Conservation (phyloP, 1,140 invertebrate species). For the Philotrypesis tridentata region DNA sequence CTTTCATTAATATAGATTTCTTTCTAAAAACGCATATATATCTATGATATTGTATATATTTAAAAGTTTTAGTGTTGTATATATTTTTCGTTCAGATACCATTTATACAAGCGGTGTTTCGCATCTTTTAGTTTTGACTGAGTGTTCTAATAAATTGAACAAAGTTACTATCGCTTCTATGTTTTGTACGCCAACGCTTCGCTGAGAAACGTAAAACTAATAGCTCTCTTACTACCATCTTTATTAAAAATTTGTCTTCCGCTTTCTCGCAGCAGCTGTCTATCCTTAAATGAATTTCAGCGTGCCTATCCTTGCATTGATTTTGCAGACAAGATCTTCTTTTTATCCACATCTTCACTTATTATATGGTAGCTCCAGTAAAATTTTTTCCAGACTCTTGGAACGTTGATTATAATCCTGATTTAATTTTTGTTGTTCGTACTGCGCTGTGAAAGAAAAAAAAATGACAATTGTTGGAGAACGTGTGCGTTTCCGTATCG, state of each 20-base stretch:
- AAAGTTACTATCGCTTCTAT: not conserved
- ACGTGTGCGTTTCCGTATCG: no score
- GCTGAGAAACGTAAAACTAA: constrained; percentile 18
- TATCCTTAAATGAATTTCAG: not conserved
- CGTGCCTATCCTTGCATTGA: not conserved
- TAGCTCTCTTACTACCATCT: constrained; percentile 24
- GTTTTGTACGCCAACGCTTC: constrained; percentile 28
- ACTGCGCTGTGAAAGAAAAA: no score
- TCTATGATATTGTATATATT: no score
- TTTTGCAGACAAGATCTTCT: not conserved
- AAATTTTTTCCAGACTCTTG: not conserved
- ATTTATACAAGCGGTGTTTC: no score
- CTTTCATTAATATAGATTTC: no score
- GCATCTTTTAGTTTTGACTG: not conserved
- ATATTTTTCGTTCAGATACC: no score
- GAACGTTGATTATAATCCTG: not conserved
- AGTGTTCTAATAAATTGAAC: not conserved
- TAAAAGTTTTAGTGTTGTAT: no score
- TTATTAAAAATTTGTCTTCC: not conserved
- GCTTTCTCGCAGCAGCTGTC: constrained; percentile 16
- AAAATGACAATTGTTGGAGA: no score
- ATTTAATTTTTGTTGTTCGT: no score
- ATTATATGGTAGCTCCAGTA: constrained; percentile 15
- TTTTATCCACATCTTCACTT: not conserved
- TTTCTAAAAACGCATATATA: no score